Conservation (phyloP, 2,797 vertebrate genomes). For the Brachyalestes nurse region DNA sequence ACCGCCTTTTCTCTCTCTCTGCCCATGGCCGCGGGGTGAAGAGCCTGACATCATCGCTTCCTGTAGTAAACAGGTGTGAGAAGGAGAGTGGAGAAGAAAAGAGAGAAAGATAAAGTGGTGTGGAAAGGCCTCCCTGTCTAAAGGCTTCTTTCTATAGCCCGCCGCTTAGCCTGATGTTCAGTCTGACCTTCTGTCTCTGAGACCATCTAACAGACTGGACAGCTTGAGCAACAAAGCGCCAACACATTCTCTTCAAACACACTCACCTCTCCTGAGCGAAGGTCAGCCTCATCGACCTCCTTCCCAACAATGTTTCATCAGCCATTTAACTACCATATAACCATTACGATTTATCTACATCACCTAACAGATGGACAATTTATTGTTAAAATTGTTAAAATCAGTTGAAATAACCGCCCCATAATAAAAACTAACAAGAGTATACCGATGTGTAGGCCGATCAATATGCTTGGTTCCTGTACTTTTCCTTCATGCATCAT, state of each 20-base stretch:
- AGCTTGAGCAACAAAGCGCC: conserved; percentile 7
- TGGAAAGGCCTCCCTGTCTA: conserved; percentile 35
- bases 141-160: conserved; percentile 44
- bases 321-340: neutral
- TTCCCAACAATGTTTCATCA: neutral
- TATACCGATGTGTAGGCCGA: too few species aligned
- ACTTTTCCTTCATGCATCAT: too few species aligned
- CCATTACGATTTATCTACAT: neutral
- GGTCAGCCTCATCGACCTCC: conserved; percentile 19
- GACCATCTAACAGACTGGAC: conserved; percentile 10
- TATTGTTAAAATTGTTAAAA: too few species aligned
- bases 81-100: conserved; percentile 55
- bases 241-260: neutral
- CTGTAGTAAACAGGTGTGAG: conserved; percentile 83
- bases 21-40: conserved; percentile 69
- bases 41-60: conserved; percentile 79
- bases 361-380: too few species aligned
- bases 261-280: neutral
- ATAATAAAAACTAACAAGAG: too few species aligned
- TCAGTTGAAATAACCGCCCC: too few species aligned
- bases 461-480: too few species aligned
- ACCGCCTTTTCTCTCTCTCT: conserved; percentile 26
- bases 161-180: conserved; percentile 62
- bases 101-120: conserved; percentile 38
- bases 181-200: conserved; percentile 69